Conservation (phyloP, 2,888 invertebrate species). For the Taphrorychus bicolor region DNA sequence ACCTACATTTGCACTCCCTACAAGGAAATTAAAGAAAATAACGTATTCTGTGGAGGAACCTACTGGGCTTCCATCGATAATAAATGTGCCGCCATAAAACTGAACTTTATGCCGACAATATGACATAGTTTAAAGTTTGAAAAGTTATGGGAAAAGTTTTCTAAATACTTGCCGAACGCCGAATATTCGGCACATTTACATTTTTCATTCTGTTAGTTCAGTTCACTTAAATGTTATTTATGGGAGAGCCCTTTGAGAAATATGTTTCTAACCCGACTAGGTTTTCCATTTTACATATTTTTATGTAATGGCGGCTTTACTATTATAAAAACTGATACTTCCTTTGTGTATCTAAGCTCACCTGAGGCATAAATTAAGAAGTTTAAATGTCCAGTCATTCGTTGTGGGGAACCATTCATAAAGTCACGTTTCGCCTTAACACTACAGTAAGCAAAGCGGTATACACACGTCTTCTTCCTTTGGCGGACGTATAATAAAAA, state of each 20-base stretch:
- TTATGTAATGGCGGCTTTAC: too few species aligned
- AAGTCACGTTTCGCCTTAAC: conserved; percentile 2
- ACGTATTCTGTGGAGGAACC: conserved; percentile 10
- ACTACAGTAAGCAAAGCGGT: not conserved
- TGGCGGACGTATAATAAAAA: not conserved
- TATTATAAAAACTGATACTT: too few species aligned
- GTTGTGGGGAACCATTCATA: not conserved
- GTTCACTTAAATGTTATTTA: conserved; percentile 7
- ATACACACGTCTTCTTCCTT: not conserved
- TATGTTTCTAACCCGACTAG: too few species aligned
- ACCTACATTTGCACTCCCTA: too few species aligned
- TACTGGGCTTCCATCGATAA: conserved; percentile 17
- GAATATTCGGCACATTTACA: conserved; percentile 21
- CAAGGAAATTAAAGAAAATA: conserved; percentile 17
- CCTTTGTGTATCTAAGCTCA: too few species aligned
- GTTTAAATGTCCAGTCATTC: not conserved
- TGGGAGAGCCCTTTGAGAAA: not conserved
- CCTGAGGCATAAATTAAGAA: too few species aligned
- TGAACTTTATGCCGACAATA: conserved; percentile 24
- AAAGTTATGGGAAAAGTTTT: conserved; percentile 25
- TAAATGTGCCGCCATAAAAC: conserved; percentile 22
- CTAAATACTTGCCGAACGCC: conserved; percentile 14
- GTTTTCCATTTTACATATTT: too few species aligned
- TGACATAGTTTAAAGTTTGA: conserved; percentile 25
- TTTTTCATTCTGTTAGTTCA: conserved; percentile 14